Evolutionary conservation across 2,113 vertebrate genomes (phyloP).

Genomic region (Dasyurus viverrinus): DNA sequence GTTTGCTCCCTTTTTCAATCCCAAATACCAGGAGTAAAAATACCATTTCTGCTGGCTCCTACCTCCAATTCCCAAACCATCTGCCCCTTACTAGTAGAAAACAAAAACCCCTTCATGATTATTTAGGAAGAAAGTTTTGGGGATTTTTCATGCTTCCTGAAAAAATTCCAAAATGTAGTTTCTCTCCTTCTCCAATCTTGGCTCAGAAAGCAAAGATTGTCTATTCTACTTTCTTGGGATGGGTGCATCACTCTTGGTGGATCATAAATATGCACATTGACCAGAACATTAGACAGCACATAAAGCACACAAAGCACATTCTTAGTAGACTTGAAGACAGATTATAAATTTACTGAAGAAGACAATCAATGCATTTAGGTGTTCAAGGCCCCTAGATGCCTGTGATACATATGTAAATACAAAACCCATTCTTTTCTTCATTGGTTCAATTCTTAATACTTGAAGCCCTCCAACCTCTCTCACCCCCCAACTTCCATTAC

Average conservation of each 20-base stretch:
- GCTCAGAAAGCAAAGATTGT: background rate
- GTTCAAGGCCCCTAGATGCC: conserved; percentile 58
- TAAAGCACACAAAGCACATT: conserved; percentile 73
- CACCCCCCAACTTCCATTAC: background rate
- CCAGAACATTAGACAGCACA: conserved; percentile 54
- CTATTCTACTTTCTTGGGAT: background rate
- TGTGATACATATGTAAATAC: conserved; percentile 55
- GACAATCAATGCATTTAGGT: conserved; percentile 73
- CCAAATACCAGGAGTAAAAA: background rate
- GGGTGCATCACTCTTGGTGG: background rate
- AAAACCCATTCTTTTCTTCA: conserved; percentile 62
- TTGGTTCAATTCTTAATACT: background rate
- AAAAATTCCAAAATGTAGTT: background rate
- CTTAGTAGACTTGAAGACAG: conserved; percentile 68
- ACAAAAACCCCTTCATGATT: background rate
- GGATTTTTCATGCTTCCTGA: background rate
- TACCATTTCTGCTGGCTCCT: background rate
- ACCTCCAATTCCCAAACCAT: background rate
- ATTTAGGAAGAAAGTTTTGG: background rate
- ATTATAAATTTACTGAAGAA: conserved; percentile 75
- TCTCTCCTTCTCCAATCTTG: background rate
- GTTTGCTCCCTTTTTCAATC: background rate
- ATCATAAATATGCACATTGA: conserved; percentile 56
- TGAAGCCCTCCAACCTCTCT: background rate
- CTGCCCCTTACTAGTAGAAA: background rate